A percentile compares a stretch with the other conserved stretches of the same genome.
These are phyloP conservation scores for Pachyuromys duprasi DNA, from an alignment of 2,797 vertebrate species.

Conservation along the genomic window DNA sequence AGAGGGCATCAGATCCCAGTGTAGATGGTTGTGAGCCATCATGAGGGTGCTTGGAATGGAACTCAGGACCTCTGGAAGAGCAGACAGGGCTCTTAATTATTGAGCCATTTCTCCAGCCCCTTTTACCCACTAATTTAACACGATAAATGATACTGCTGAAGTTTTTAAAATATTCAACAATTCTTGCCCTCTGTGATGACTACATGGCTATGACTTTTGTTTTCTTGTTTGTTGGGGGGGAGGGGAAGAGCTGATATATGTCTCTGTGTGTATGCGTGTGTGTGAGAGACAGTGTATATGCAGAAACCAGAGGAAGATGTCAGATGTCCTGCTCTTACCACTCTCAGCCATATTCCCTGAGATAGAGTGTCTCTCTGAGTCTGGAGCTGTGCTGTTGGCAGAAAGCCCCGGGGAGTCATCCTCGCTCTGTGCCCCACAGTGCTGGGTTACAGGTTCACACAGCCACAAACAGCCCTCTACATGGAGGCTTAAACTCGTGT, in stretches of 20 bases:
- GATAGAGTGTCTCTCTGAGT: background rate
- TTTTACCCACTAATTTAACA: background rate
- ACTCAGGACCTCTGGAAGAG: too few species aligned
- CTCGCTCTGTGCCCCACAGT: background rate
- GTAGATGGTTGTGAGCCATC: too few species aligned
- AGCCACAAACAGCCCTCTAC: background rate
- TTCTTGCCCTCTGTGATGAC: background rate
- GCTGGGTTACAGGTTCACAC: background rate
- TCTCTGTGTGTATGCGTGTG: too few species aligned
- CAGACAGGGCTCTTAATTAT: too few species aligned
- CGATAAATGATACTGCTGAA: background rate
- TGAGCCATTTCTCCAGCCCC: too few species aligned
- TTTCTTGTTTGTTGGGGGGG: background rate
- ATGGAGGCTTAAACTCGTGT: background rate
- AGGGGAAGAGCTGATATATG: background rate
- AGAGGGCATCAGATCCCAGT: too few species aligned
- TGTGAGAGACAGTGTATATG: background rate
- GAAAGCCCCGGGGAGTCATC: background rate
- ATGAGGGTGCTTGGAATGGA: too few species aligned
- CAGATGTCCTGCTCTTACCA: background rate
- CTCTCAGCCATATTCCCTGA: background rate
- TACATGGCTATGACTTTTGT: background rate
- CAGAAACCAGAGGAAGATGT: background rate
- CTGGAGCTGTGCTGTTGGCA: background rate
- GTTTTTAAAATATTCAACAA: background rate